These are phyloP conservation scores for Notothenia coriiceps DNA, from an alignment of 2,113 vertebrate genomes.

Conservation along the genomic window DNA sequence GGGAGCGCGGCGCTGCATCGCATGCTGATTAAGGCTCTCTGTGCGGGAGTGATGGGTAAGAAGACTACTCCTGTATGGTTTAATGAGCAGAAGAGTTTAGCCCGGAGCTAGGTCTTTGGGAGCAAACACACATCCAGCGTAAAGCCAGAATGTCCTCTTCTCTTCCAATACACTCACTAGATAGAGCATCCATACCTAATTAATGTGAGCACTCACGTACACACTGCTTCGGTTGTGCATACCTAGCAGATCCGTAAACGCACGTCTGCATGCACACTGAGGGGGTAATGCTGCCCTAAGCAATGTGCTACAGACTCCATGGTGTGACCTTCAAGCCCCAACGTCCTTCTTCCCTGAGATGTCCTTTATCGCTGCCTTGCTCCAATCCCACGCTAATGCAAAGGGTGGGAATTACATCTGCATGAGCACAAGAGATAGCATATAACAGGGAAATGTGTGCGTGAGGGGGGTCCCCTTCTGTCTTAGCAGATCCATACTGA, in stretches of 20 bases:
- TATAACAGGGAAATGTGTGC: conserved; percentile 30
- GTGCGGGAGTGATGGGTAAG: conserved; percentile 29
- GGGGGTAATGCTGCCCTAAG: conserved; percentile 72
- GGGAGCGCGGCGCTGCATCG: conserved; percentile 9
- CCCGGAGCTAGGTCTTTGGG: conserved; percentile 59
- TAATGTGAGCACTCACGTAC: conserved; percentile 37
- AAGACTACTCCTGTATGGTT: conserved; percentile 53
- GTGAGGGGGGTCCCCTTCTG: conserved; percentile 8
- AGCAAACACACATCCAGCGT: conserved; percentile 33
- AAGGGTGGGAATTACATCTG: conserved; percentile 58
- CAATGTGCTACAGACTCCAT: conserved; percentile 62
- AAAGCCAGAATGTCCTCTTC: conserved; percentile 23
- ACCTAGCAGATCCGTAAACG: conserved; percentile 57
- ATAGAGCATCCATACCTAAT: conserved; percentile 51
- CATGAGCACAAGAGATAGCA: conserved; percentile 30
- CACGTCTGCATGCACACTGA: conserved; percentile 22
- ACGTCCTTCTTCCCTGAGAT: conserved; percentile 66
- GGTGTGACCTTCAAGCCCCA: conserved; percentile 75
- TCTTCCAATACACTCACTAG: conserved; percentile 28
- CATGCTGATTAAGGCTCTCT: conserved; percentile 48
- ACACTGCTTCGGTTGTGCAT: conserved; percentile 46
- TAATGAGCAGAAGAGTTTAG: conserved; percentile 70
- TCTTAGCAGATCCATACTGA: conserved; percentile 24
- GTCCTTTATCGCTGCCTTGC: conserved; percentile 62
- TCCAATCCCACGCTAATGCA: conserved; percentile 58